phyloP scores from a whole-genome alignment of 2,113 vertebrate species.

The Aplodontia rufa region DNA sequence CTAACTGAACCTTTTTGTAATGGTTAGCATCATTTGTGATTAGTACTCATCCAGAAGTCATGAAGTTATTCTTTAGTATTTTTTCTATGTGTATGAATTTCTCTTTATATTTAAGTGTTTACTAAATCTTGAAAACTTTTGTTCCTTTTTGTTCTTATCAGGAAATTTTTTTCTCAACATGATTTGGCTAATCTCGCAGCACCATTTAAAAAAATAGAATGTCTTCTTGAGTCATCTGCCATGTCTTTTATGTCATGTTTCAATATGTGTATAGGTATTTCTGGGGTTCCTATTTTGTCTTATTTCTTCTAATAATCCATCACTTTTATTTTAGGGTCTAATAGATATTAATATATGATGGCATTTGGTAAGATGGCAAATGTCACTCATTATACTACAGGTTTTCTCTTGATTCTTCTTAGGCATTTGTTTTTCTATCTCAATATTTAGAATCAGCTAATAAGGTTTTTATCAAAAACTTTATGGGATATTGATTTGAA shows the following conservation, averaged over 20 bases:
- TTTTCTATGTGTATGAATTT: constrained; percentile 4
- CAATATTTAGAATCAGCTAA: not conserved
- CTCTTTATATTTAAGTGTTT: not conserved
- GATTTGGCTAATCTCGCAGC: not conserved
- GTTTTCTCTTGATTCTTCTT: not conserved
- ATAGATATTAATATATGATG: not conserved
- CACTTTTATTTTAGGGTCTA: not conserved
- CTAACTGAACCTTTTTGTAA: not conserved
- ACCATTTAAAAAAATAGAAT: not conserved
- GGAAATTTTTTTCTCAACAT: not conserved
- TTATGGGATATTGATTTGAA: not conserved
- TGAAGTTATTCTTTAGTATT: not conserved
- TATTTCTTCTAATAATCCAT: not conserved
- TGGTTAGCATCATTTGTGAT: not conserved
- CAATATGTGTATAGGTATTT: too few species aligned
- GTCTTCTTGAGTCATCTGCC: not conserved
- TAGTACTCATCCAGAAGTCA: not conserved
- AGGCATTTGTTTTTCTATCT: not conserved
- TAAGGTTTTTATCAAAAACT: not conserved
- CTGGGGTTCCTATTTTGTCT: not conserved
- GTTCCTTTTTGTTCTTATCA: not conserved
- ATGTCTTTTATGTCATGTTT: too few species aligned
- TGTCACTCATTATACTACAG: not conserved
- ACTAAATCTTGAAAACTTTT: not conserved
- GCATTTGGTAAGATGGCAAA: not conserved